Base-by-base conservation (phyloP, 2,888 invertebrate genomes). In the Cheilosia soror region DNA sequence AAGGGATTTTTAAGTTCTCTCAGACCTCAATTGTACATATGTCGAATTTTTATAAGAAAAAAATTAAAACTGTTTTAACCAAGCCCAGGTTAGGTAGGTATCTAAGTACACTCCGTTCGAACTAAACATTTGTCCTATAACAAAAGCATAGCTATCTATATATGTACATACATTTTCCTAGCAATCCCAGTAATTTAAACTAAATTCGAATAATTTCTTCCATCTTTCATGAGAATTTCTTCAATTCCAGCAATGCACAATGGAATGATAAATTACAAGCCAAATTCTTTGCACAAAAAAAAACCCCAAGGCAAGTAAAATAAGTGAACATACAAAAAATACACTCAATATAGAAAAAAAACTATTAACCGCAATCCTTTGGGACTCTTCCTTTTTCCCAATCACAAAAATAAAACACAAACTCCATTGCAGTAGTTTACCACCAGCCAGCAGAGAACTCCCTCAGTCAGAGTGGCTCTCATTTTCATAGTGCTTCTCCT, bases 341-440 rank as follows among this genome's bases (percentile, higher is more conserved):
- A 11, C 25, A 13, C 49, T 49, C 11, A 20, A 20, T 25, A 11
- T 9, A 20, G 49, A 49, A 58, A 31, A 58, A 15, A 20, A 37
- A 37, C 11, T 29, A 29, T 27, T 29, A 60, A 51, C 33, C 47
- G 20, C 73, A 73, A 73, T 55, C 63, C 73, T 73, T 73, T 73
- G 44, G 33, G 47, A 75, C 53, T 47, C 65, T 63, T 63, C 57
- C 55, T 31, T 65, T 44, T 51, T 11, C 40, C 11, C 5, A 33
- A 58, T 37, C 47, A 47, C 57, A 57, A 47, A 42, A 55, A 69
- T 31, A 44, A 33, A 47, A 47, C 40, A 40, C 44, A 44, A n/a
- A 15, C 44, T 15, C 6, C 15, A 40, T 13, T 44, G n/a, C 44
- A n/a, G 53, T 3, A 65, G 37, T 15, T n/a, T 11, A 51, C 15